phyloP scores from a whole-genome alignment of 2,797 vertebrate species.

The Martes flavigula region DNA sequence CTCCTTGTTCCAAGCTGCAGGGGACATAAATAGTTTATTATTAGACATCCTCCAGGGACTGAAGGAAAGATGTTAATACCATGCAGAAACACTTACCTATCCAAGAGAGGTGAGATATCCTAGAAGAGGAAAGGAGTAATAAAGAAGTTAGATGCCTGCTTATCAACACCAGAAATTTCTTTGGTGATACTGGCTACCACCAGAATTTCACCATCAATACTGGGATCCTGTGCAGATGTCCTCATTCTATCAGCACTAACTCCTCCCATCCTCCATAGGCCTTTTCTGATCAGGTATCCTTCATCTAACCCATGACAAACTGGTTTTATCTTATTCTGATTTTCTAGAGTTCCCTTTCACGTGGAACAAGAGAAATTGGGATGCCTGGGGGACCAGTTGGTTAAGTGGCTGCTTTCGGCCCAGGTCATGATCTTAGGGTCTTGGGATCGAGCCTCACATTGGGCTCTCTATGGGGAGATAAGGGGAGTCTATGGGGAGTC shows the following conservation, averaged over 20 bases:
- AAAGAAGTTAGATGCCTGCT: slow-evolving; percentile 39
- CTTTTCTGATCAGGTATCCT: slow-evolving; percentile 14
- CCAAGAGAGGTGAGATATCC: slow-evolving; percentile 64
- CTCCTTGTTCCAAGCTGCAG: slow-evolving; percentile 74
- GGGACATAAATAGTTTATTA: slow-evolving; percentile 36
- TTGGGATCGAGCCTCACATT: no score
- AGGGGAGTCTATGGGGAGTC: no score
- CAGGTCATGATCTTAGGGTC: no score
- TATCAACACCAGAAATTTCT: background rate
- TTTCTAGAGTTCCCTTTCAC: slow-evolving; percentile 24
- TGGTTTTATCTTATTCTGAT: background rate
- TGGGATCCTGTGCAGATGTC: background rate
- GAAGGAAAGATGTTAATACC: background rate
- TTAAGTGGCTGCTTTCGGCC: no score
- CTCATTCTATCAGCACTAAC: background rate
- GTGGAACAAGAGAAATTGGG: background rate
- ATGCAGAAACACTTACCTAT: slow-evolving; percentile 45
- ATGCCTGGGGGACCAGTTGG: no score
- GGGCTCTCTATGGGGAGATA: no score
- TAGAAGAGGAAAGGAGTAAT: slow-evolving; percentile 57
- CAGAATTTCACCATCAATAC: background rate
- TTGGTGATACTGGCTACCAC: background rate
- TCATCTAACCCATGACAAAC: background rate
- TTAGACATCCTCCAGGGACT: slow-evolving; percentile 14
- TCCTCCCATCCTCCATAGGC: background rate